Conservation (phyloP, 2,797 vertebrate genomes). For the Manis pentadactyla region DNA sequence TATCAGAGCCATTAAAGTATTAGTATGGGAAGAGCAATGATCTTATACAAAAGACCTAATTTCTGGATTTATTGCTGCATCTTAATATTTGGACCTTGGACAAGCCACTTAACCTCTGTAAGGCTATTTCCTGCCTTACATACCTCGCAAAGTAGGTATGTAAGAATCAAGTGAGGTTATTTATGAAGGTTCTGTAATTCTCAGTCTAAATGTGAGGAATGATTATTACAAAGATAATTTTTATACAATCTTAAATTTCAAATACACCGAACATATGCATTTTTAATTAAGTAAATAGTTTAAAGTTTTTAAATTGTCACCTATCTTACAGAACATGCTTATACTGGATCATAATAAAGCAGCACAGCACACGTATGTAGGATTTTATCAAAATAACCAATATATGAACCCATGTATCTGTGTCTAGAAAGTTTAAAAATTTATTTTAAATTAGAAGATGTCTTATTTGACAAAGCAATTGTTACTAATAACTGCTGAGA, state of each 20-base stretch:
- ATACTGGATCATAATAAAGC: not conserved
- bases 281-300: not conserved
- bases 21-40: conserved; percentile 45
- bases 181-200: conserved; percentile 8
- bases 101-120: conserved; percentile 63
- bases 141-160: not conserved
- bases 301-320: not conserved
- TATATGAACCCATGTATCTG: not conserved
- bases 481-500: not conserved
- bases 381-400: not conserved
- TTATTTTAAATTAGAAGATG: not conserved
- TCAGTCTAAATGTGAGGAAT: not conserved
- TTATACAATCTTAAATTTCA: not conserved
- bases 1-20: conserved; percentile 53
- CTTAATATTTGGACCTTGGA: conserved; percentile 73
- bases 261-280: not conserved
- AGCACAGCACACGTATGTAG: not conserved
- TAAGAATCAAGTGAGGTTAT: conserved; percentile 57
- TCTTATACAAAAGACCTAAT: conserved; percentile 36
- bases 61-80: conserved; percentile 72
- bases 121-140: conserved; percentile 53
- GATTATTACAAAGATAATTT: conserved; percentile 1
- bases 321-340: not conserved
- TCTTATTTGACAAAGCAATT: not conserved
- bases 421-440: not conserved